Conservation (phyloP, 2,113 vertebrate species). For the Macroglossus sobrinus region DNA sequence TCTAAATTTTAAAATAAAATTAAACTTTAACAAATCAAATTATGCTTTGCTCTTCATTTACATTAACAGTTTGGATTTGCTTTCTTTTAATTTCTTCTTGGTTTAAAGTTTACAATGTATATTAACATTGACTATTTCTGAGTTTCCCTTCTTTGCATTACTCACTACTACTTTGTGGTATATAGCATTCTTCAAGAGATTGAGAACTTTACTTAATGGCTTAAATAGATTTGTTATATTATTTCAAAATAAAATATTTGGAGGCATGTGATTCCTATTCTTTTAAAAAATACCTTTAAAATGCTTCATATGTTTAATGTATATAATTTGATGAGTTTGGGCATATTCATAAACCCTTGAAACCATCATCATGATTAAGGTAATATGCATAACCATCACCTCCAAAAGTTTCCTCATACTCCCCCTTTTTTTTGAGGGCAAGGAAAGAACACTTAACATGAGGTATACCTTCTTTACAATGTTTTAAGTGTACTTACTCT, state of each 20-base stretch:
- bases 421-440: not conserved
- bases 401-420: not conserved
- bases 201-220: not conserved
- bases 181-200: not conserved
- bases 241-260: not conserved
- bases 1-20: not conserved
- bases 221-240: not conserved
- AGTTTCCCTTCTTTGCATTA: not conserved
- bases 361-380: not conserved
- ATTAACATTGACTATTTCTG: not conserved
- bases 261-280: not conserved
- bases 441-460: not conserved
- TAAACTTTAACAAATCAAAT: not conserved
- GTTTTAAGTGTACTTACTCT: not conserved
- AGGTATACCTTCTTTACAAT: not conserved
- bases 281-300: not conserved
- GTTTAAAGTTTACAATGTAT: not conserved
- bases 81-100: not conserved
- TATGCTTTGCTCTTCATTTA: not conserved
- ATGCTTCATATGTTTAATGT: not conserved
- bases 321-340: not conserved
- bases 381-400: not conserved
- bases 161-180: not conserved
- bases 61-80: not conserved
- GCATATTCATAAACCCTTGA: not conserved